A percentile compares a stretch with the other conserved stretches of the same genome.
phyloP scores from a whole-genome alignment of 2,888 invertebrate genomes.

The Crioceris asparagi region DNA sequence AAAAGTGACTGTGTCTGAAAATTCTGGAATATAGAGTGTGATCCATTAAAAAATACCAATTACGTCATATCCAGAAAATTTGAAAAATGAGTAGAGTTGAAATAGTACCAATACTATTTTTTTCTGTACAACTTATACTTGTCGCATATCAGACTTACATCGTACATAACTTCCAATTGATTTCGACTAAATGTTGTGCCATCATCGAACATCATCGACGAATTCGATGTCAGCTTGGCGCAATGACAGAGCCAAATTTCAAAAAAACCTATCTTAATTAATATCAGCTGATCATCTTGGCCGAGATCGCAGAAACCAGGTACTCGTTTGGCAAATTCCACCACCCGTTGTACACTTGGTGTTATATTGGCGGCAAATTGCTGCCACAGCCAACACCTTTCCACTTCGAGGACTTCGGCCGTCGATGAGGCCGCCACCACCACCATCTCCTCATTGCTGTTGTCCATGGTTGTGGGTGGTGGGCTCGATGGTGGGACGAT shows the following conservation, averaged over 20 bases:
- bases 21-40: no score
- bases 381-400: conserved; percentile 71
- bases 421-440: conserved; percentile 45
- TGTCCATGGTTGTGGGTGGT: conserved; percentile 16
- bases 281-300: conserved; percentile 93
- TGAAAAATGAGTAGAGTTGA: no score
- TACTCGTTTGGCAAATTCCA: conserved; percentile 91
- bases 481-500: conserved; percentile 39
- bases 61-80: no score
- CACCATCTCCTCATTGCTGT: conserved; percentile 28
- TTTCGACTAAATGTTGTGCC: conserved; percentile 73
- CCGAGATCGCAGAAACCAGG: conserved; percentile 84
- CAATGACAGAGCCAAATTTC: conserved; percentile 91
- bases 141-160: conserved; percentile 53
- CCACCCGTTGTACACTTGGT: conserved; percentile 84
- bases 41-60: no score
- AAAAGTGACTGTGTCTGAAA: no score
- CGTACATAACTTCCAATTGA: conserved; percentile 80
- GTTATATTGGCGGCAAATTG: conserved; percentile 77
- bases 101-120: no score
- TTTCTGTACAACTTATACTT: background rate
- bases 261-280: conserved; percentile 94
- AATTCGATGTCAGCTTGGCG: conserved; percentile 64
- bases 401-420: conserved; percentile 27
- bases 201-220: conserved; percentile 79